Evolutionary conservation across 2,888 invertebrate species (phyloP), one percentile per base, ranked within the genome.

Genomic region (Orthosia gracilis): DNA sequence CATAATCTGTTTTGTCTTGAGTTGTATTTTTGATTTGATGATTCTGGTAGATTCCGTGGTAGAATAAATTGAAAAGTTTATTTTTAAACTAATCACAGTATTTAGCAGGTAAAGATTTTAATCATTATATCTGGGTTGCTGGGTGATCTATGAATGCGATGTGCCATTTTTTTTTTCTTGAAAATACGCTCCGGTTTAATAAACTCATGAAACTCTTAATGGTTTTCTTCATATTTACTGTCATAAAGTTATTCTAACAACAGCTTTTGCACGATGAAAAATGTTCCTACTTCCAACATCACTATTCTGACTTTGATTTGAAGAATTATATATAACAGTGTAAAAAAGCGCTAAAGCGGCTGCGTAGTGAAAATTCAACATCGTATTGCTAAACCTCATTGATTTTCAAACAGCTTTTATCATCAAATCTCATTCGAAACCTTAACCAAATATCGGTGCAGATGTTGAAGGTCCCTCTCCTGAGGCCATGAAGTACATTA

Each of bases 301-400:
- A 40, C 7, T 40, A 23, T 55, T 11, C 21, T 55, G 5, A 3
- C 7, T 45, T 13, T 21, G 4, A 54, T 49, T 69, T 57, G 13
- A 21, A 23, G 0, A 21, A 31, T 31, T 21, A 59, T 57, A 23
- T 15, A 23, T n/a, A 50, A 23, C n/a, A 4, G 21, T 49, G 9
- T 15, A 57, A 3, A 3, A 77, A 87, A 92, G 92, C 93, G 92
- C 91, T 94, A 17, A 45, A 91, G 83, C 84, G 67, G 93, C 93
- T 94, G 82, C 50, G 68, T 13, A 55, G 23, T 9, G 23, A 58
- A 45, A 40, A n/a, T 40, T 55, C 62, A 75, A 85, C 87, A 87
- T 85, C 84, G 88, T 91, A 90, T 90, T 92, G 92, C 93, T 93
- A 94, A 94, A 94, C 91, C 83, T 91, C 94, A 95, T 95, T 93